These are phyloP conservation scores for Melikaiella ostensackeni DNA, from an alignment of 2,888 invertebrate genomes.

Conservation along the genomic window DNA sequence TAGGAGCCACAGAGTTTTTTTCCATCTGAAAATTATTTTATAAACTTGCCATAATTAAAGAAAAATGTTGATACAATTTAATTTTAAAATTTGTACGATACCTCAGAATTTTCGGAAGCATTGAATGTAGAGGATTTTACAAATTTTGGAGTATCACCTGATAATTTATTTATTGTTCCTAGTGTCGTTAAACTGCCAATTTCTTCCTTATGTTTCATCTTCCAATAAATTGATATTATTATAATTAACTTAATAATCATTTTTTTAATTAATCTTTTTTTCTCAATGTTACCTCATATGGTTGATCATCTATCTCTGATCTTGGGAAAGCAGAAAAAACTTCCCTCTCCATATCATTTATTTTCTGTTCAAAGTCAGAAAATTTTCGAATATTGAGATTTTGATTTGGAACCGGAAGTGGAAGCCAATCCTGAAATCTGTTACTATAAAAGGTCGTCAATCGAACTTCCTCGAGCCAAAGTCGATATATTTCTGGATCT, in stretches of 20 bases:
- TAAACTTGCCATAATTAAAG: no score
- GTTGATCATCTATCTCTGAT: not conserved
- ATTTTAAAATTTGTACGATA: not conserved
- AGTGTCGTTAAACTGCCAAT: not conserved
- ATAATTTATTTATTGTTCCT: not conserved
- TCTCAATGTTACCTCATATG: not conserved
- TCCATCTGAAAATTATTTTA: not conserved
- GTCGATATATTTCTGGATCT: constrained; percentile 56
- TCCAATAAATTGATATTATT: not conserved
- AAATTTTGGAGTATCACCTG: not conserved
- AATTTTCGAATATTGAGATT: not conserved
- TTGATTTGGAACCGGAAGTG: constrained; percentile 1
- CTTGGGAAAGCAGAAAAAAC: not conserved
- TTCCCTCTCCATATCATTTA: not conserved
- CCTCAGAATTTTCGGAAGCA: not conserved
- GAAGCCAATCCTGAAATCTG: constrained; percentile 61
- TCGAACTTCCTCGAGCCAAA: constrained; percentile 61
- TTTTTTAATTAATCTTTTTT: no score
- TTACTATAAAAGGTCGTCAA: constrained; percentile 49
- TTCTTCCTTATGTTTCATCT: not conserved
- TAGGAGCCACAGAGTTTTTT: not conserved
- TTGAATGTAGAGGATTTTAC: no score
- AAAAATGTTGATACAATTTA: no score
- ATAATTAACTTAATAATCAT: not conserved
- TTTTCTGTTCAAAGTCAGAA: constrained; percentile 2